Evolutionary conservation across 2,113 vertebrate species (phyloP).

Genomic region (Apteryx mantelli): DNA sequence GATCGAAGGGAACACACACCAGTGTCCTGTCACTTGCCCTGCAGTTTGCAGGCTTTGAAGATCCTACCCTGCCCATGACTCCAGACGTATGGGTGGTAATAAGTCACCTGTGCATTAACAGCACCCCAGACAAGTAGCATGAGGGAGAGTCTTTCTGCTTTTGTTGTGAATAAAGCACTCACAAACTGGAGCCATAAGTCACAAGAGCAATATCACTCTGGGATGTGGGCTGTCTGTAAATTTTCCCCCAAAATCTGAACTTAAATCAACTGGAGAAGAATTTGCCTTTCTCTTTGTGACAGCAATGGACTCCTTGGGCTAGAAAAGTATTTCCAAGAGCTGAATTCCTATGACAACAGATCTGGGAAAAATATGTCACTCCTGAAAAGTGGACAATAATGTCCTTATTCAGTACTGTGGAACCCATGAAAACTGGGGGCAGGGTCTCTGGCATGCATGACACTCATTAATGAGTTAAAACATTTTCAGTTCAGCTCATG

Average conservation of each 20-base stretch:
- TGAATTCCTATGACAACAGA: neutral
- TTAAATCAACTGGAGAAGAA: neutral
- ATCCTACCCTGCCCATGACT: accelerated
- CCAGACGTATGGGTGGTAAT: accelerated
- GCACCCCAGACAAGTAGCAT: accelerated
- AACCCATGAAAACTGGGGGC: neutral
- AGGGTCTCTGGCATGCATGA: neutral
- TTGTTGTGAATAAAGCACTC: neutral
- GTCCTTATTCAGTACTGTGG: neutral
- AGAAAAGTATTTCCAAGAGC: neutral
- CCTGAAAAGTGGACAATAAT: neutral
- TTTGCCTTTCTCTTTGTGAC: neutral
- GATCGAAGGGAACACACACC: neutral
- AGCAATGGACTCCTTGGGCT: neutral
- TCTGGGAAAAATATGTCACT: neutral
- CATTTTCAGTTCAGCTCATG: neutral
- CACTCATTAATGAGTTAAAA: neutral
- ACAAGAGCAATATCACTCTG: neutral
- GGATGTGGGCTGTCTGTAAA: neutral
- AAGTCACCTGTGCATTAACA: neutral
- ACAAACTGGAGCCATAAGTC: neutral
- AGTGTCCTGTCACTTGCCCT: neutral
- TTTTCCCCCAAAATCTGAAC: neutral
- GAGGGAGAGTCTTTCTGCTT: neutral
- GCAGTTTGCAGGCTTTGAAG: neutral